These are phyloP conservation scores for Solea senegalensis DNA, from an alignment of 2,113 vertebrate genomes.

Conservation along the genomic window DNA sequence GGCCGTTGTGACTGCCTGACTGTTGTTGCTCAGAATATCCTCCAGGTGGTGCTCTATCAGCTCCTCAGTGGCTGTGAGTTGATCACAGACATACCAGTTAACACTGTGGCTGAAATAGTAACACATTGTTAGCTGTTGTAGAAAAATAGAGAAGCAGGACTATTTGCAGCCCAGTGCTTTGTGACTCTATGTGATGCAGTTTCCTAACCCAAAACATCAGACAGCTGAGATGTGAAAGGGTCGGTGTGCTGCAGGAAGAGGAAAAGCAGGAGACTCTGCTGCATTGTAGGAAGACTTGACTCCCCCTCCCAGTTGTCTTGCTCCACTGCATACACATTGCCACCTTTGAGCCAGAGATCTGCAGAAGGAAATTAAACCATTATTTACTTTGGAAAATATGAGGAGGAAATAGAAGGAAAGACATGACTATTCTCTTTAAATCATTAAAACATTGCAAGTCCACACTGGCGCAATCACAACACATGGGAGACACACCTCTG, in stretches of 20 bases:
- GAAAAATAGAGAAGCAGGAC: neutral
- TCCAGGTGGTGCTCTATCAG: conserved; percentile 78
- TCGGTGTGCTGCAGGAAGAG: conserved; percentile 82
- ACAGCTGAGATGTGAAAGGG: conserved; percentile 74
- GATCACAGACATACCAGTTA: neutral
- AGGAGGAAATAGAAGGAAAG: neutral
- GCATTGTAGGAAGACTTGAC: conserved; percentile 35
- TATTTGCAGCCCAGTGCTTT: neutral
- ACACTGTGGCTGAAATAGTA: neutral
- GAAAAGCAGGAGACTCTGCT: conserved; percentile 81
- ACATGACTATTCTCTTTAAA: neutral
- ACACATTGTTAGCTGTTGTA: neutral
- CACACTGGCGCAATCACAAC: neutral
- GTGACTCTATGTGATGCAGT: neutral
- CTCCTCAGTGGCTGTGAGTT: conserved; percentile 66
- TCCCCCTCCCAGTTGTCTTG: conserved; percentile 32
- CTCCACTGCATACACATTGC: conserved; percentile 76
- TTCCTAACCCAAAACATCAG: conserved; percentile 76
- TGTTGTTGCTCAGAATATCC: conserved; percentile 77
- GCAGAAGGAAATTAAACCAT: conserved; percentile 30
- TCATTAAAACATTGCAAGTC: neutral
- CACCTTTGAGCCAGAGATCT: conserved; percentile 72
- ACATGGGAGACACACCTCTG: conserved; percentile 3
- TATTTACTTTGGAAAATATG: neutral
- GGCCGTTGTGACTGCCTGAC: conserved; percentile 55